Evolutionary conservation across 2,113 vertebrate genomes (phyloP).

Genomic region (Hydropotes inermis): DNA sequence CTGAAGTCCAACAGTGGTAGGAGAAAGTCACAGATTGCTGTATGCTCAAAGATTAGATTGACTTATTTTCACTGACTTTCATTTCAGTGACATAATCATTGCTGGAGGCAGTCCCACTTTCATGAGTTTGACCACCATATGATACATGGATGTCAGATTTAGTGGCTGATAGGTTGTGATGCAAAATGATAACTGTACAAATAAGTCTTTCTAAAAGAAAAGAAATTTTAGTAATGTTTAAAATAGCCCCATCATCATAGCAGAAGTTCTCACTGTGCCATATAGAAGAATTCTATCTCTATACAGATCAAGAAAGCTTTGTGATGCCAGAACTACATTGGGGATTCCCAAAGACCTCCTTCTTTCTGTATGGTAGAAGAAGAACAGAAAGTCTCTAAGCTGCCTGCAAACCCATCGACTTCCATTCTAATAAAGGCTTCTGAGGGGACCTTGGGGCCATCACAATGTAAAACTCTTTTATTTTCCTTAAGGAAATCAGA

Average conservation of each 20-base stretch:
- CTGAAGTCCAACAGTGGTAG: background rate
- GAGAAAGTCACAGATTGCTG: background rate
- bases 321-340: background rate
- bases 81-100: background rate
- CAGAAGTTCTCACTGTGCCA: background rate
- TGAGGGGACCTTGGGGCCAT: background rate
- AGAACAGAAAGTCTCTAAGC: background rate
- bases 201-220: background rate
- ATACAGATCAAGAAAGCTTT: background rate
- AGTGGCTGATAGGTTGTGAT: background rate
- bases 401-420: background rate
- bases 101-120: background rate
- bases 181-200: background rate
- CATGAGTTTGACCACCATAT: background rate
- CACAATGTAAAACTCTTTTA: background rate
- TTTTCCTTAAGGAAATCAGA: background rate
- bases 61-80: background rate
- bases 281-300: background rate
- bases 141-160: background rate
- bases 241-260: background rate
- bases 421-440: background rate
- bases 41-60: background rate
- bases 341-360: background rate
- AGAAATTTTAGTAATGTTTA: background rate
- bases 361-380: background rate